Evolutionary conservation across 2,113 vertebrate species (phyloP), one percentile per base, ranked within the genome.

Genomic region (Ibidorhyncha struthersii): DNA sequence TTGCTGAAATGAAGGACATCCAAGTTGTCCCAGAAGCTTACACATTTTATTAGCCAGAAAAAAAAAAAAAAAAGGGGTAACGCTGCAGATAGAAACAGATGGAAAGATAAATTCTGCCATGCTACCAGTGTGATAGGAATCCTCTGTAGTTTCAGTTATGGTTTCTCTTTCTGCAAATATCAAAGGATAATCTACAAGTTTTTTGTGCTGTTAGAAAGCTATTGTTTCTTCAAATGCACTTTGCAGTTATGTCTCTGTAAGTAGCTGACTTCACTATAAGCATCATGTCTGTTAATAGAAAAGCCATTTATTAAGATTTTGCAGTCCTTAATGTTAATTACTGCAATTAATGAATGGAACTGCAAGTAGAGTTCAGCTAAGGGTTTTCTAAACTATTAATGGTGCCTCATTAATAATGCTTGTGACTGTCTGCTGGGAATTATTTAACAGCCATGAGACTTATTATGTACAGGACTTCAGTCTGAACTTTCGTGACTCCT

Each of bases 381-480:
- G 62, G 52, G 93, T 96, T 98, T 97, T 96, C 91, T 96, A 94
- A 97, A 92, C 72, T 90, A 90, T 95, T 97, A 97, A 97, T 79
- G 76, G 89, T 30, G 43, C 41, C 49, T 94, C 94, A 95, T 97
- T 96, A 95, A 97, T 96, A 96, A 95, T 56, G 77, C 61, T 47
- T 16, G 65, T 93, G 77, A 47, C 36, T 76, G 55, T 56, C 91
- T 96, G 67, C 61, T 85, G 76, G 70, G 66, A 96, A 93, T 95
- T 96, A 90, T 86, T 92, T 93, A 93, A 47, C 55, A 97, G 17
- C 49, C 52, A 20, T 66, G 52, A 90, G 71, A 81, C 43, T 81
- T 95, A 62, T 53, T 93, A 69, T 26, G 45, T 73, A 17, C 65
- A 88, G 82, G 63, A 91, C 59, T 78, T 94, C 59, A 53, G 61